Conservation (phyloP, 2,113 vertebrate genomes). For the Collichthys lucidus region DNA sequence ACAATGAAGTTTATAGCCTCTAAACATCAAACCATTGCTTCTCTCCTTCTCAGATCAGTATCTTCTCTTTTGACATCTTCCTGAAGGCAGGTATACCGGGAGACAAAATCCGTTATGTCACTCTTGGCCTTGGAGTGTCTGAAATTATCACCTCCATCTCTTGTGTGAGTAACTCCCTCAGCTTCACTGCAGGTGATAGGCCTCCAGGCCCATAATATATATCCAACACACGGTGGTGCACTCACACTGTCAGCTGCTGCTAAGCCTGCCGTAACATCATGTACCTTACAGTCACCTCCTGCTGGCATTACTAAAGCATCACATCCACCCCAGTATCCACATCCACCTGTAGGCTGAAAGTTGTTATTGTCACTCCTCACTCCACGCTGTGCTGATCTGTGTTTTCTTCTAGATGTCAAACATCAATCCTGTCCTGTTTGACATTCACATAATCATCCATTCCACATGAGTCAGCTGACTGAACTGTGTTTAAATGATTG, state of each 20-base stretch:
- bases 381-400: background rate
- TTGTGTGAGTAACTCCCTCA: conserved; percentile 81
- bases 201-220: background rate
- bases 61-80: conserved; percentile 86
- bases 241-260: too few species aligned
- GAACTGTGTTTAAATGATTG: background rate
- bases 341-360: too few species aligned
- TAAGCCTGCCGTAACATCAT: too few species aligned
- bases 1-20: background rate
- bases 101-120: conserved; percentile 84
- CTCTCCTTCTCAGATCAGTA: conserved; percentile 79
- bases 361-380: background rate
- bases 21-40: background rate
- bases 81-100: conserved; percentile 80
- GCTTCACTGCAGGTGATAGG: background rate
- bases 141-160: conserved; percentile 84
- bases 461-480: background rate
- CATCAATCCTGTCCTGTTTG: background rate
- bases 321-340: too few species aligned
- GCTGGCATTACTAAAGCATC: background rate
- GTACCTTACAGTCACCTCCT: background rate
- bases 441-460: background rate
- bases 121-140: conserved; percentile 81
- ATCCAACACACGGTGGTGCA: too few species aligned
- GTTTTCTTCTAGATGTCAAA: background rate